Evolutionary conservation across 2,888 invertebrate species (phyloP).

Genomic region (Eupelmus urozonus): DNA sequence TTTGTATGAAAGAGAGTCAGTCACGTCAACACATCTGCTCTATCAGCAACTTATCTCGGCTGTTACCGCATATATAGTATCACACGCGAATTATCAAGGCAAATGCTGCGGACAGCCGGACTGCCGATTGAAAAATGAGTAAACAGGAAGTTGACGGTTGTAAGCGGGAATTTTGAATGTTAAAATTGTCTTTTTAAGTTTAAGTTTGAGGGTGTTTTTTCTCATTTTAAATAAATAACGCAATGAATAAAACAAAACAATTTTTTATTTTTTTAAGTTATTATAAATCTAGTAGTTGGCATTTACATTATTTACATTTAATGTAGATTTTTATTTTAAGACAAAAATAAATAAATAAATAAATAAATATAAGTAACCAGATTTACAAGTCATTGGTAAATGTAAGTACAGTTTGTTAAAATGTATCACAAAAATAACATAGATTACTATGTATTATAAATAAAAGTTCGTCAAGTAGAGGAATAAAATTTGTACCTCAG

Average conservation of each 20-base stretch:
- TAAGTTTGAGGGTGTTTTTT: too few relatives aligned
- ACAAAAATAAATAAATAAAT: slow-evolving; percentile 57
- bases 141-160: slow-evolving; percentile 13
- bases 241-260: slow-evolving; percentile 32
- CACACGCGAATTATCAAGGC: too few relatives aligned
- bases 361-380: slow-evolving; percentile 39
- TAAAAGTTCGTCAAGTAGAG: slow-evolving; percentile 15
- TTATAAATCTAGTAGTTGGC: slow-evolving; percentile 40
- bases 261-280: slow-evolving; percentile 25
- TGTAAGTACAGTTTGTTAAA: slow-evolving; percentile 44
- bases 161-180: slow-evolving; percentile 51
- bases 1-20: slow-evolving; percentile 10
- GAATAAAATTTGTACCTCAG: slow-evolving; percentile 31
- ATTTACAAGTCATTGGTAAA: slow-evolving; percentile 6
- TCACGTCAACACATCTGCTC: slow-evolving; percentile 24
- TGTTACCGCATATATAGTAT: too few relatives aligned
- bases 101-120: too few relatives aligned
- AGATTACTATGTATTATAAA: neutral
- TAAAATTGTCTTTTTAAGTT: too few relatives aligned
- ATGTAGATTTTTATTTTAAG: neutral
- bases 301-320: slow-evolving; percentile 52
- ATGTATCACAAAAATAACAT: slow-evolving; percentile 45
- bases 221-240: slow-evolving; percentile 3
- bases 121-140: neutral
- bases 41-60: slow-evolving; percentile 26